Evolutionary conservation across 2,797 vertebrate genomes (phyloP), one percentile per base, ranked within the genome.

Genomic region (Nannoperca australis): DNA sequence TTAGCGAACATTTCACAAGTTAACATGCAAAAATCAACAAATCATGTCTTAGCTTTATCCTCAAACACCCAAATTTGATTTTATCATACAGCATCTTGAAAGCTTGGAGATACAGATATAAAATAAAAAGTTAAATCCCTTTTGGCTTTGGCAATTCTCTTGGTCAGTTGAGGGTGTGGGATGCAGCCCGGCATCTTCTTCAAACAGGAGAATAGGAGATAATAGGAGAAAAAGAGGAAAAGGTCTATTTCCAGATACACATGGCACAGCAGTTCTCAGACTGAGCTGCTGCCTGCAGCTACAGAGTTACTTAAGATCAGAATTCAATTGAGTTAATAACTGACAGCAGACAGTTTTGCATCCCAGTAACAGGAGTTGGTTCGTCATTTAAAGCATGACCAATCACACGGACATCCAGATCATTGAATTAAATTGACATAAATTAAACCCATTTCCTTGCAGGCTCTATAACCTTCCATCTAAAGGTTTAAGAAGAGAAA

Each of bases 241-340:
- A 70, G 32, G 50, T 69, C 34, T 68, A 63, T 77, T 80, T 68
- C 20, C 34, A 76, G 64, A 76, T 73, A 75, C 34, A 14, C 55
- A 64, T 5, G 14, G 76, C 72, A 30, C 70, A 86, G 74, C 72
- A 70, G 55, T 79, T 70, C 45, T 78, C 38, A 42, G 70, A 40
- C 67, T 70, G 38, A 84, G 74, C 67, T 20, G 10, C 27, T 12
- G 77, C 73, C 76, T 70, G 78, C 59, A 84, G 82, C 79, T 65
- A 69, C 27, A 50, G 13, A 60, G 65, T 80, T 63, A 53, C 73
- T 81, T 80, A 70, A 82, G 50, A n/a, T 66, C 17, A 60, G 36
- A 62, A 75, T 64, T 83, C 53, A 81, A 73, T 27, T n/a, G 51
- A 68, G 65, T 80, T 85, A 82, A 82, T 76, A 87, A 79, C 30